Conservation (phyloP, 2,797 vertebrate genomes). For the Acipenser transmontanus region DNA sequence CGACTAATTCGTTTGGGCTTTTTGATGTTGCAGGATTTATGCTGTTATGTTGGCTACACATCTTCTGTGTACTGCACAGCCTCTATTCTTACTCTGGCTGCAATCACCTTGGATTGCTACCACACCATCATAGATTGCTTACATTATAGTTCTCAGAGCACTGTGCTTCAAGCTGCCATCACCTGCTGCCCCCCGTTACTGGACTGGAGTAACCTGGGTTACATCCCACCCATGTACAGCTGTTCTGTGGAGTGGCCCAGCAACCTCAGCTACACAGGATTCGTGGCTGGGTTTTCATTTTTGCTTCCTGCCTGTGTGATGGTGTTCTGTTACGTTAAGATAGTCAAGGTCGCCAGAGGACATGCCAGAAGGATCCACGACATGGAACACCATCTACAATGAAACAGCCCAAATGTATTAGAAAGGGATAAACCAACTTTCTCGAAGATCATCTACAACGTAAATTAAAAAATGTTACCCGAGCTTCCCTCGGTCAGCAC, state of each 20-base stretch:
- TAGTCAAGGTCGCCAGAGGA: constrained; percentile 62
- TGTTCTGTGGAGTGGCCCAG: constrained; percentile 61
- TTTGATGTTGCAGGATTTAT: constrained; percentile 50
- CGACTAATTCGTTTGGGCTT: too few species aligned
- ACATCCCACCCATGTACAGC: constrained; percentile 58
- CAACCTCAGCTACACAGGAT: constrained; percentile 61
- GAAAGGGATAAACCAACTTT: constrained; percentile 34
- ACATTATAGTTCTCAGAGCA: constrained; percentile 64
- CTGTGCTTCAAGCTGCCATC: constrained; percentile 59
- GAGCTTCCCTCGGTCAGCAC: constrained; percentile 28
- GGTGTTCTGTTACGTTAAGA: constrained; percentile 69
- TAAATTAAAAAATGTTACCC: constrained; percentile 53
- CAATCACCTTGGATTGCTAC: constrained; percentile 72
- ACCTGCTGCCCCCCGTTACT: constrained; percentile 67
- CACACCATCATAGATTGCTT: constrained; percentile 70
- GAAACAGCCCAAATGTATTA: constrained; percentile 28
- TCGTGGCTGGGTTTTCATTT: constrained; percentile 56
- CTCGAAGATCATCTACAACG: constrained; percentile 53
- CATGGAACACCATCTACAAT: constrained; percentile 61
- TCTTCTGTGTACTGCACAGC: constrained; percentile 73
- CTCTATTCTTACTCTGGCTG: constrained; percentile 67
- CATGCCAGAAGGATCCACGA: constrained; percentile 66
- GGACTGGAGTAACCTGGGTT: constrained; percentile 64
- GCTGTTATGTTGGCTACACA: constrained; percentile 69
- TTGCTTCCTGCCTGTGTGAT: constrained; percentile 60